phyloP scores from a whole-genome alignment of 2,888 invertebrate genomes.

The Eupithecia pulchellata region DNA sequence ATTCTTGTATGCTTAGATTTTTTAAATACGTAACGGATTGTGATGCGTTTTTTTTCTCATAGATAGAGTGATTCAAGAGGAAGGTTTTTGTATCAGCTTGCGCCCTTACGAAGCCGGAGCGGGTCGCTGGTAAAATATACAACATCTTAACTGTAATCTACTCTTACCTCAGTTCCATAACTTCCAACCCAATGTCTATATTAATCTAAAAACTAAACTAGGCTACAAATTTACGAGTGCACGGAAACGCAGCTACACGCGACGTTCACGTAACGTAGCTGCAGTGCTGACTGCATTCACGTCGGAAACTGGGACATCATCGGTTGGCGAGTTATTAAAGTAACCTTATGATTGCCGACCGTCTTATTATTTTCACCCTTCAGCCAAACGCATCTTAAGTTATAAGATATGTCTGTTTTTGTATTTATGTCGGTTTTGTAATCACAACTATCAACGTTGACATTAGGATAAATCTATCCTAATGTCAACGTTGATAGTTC shows the following conservation, averaged over 20 bases:
- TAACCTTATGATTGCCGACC: background rate
- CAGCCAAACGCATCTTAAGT: too few relatives aligned
- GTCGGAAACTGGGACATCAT: constrained; percentile 9
- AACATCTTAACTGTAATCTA: constrained; percentile 28
- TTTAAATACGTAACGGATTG: too few relatives aligned
- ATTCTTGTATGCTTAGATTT: too few relatives aligned
- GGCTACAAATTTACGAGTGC: constrained; percentile 28
- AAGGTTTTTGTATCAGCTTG: too few relatives aligned
- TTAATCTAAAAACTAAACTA: constrained; percentile 32
- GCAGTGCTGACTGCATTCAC: constrained; percentile 37
- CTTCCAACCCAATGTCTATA: constrained; percentile 14
- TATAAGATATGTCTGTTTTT: too few relatives aligned
- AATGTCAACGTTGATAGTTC: too few relatives aligned
- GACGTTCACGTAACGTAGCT: constrained; percentile 58
- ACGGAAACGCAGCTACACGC: constrained; percentile 57
- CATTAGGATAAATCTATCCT: too few relatives aligned
- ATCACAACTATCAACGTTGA: too few relatives aligned
- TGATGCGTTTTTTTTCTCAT: too few relatives aligned
- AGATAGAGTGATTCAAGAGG: too few relatives aligned
- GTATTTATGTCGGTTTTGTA: too few relatives aligned
- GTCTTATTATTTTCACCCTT: background rate
- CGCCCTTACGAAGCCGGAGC: too few relatives aligned
- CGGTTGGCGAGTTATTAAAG: background rate
- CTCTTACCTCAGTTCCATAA: constrained; percentile 19
- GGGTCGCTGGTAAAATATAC: constrained; percentile 15